These are phyloP conservation scores for Odontomyia ornata DNA, from an alignment of 2,888 invertebrate genomes.

Conservation along the genomic window DNA sequence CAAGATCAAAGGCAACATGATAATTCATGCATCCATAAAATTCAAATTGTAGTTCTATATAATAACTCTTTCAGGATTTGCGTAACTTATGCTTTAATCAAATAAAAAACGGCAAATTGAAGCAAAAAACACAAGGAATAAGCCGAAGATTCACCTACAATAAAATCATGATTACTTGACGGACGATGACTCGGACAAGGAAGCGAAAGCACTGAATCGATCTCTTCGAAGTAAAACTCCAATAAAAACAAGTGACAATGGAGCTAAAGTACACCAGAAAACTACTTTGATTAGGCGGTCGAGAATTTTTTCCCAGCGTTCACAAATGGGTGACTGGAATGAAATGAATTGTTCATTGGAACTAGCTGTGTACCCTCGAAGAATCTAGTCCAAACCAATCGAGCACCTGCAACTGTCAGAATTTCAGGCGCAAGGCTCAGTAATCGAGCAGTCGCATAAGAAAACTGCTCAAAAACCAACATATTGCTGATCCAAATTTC, in stretches of 20 bases:
- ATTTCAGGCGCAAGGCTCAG: neutral
- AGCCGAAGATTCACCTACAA: conserved; percentile 15
- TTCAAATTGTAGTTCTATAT: neutral
- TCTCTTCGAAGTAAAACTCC: conserved; percentile 52
- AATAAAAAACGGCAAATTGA: conserved; percentile 53
- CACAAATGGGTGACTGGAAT: conserved; percentile 43
- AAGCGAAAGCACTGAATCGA: conserved; percentile 57
- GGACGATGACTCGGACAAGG: conserved; percentile 40
- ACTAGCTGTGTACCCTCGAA: neutral
- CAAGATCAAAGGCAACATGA: conserved; percentile 57
- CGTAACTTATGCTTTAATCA: conserved; percentile 61
- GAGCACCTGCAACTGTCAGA: conserved; percentile 13
- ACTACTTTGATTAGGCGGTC: neutral
- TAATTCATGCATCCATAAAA: neutral
- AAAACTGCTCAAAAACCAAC: too few relatives aligned
- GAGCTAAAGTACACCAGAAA: neutral
- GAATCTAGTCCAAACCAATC: neutral
- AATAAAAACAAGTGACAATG: conserved; percentile 28
- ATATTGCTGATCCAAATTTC: too few relatives aligned
- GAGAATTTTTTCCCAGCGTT: conserved; percentile 27
- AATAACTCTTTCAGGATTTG: conserved; percentile 54
- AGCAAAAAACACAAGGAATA: neutral
- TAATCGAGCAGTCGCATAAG: too few relatives aligned
- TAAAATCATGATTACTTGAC: conserved; percentile 25
- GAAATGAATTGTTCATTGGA: conserved; percentile 51